Conservation (phyloP, 2,888 invertebrate genomes). For the Melinaea menophilus region DNA sequence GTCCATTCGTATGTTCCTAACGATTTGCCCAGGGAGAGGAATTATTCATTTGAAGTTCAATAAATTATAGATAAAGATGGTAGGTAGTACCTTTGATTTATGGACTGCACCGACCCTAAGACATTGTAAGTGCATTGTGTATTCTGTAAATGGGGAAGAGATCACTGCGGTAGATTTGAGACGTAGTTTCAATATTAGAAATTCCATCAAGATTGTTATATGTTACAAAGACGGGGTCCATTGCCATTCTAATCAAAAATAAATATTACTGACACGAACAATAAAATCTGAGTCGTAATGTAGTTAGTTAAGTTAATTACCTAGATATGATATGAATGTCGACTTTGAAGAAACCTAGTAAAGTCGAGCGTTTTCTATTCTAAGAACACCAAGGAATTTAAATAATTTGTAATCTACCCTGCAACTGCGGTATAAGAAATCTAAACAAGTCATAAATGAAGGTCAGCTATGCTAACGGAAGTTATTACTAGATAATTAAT, state of each 20-base stretch:
- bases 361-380: neutral
- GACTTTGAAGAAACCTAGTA: neutral
- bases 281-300: neutral
- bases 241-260: too few species aligned
- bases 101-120: neutral
- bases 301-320: constrained; percentile 1
- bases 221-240: neutral
- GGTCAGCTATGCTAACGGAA: neutral
- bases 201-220: neutral
- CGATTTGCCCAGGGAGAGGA: constrained; percentile 20
- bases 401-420: constrained; percentile 1
- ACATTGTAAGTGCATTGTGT: neutral
- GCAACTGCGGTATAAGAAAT: neutral
- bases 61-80: constrained; percentile 9
- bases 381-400: constrained; percentile 1
- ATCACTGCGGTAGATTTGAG: neutral
- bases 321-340: constrained; percentile 5
- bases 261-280: too few species aligned
- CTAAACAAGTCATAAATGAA: neutral
- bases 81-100: neutral
- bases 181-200: neutral
- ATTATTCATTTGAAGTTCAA: constrained; percentile 25
- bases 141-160: constrained; percentile 5
- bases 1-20: constrained; percentile 22
- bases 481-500: too few species aligned